A percentile compares a stretch with the other conserved stretches of the same genome.
These are phyloP conservation scores for Peromyscus maniculatus DNA, from an alignment of 2,113 vertebrate genomes.

Conservation along the genomic window DNA sequence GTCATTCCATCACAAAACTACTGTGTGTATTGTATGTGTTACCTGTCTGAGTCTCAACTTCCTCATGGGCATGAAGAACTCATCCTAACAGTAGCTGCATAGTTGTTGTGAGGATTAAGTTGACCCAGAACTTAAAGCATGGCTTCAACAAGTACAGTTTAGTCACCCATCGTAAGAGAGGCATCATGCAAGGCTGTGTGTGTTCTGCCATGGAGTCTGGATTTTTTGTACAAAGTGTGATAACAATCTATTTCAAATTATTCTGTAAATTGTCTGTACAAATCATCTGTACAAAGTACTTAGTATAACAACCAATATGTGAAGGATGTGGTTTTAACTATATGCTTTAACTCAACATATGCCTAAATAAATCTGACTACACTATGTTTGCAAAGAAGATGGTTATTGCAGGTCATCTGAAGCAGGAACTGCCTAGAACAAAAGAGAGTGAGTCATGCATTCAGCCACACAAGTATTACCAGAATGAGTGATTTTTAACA, in stretches of 20 bases:
- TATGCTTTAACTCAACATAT: neutral
- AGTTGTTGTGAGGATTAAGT: neutral
- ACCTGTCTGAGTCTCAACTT: neutral
- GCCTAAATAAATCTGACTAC: neutral
- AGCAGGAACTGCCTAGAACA: neutral
- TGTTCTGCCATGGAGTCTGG: neutral
- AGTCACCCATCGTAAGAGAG: neutral
- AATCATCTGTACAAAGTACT: neutral
- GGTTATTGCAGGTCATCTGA: constrained; percentile 33
- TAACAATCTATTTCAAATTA: neutral
- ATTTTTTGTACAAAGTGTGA: constrained; percentile 23
- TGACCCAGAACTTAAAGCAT: neutral
- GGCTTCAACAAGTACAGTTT: neutral
- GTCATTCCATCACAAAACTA: neutral
- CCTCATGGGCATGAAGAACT: neutral
- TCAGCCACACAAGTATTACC: neutral
- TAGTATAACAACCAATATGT: neutral
- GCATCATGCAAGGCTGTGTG: neutral
- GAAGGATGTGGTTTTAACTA: constrained; percentile 29
- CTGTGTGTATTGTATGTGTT: neutral
- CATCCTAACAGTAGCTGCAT: neutral
- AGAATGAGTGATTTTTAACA: constrained; percentile 23
- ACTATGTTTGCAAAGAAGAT: neutral
- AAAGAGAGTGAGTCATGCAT: neutral
- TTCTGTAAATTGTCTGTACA: neutral